Evolutionary conservation across 2,113 vertebrate species (phyloP).

Genomic region (Psophia crepitans): DNA sequence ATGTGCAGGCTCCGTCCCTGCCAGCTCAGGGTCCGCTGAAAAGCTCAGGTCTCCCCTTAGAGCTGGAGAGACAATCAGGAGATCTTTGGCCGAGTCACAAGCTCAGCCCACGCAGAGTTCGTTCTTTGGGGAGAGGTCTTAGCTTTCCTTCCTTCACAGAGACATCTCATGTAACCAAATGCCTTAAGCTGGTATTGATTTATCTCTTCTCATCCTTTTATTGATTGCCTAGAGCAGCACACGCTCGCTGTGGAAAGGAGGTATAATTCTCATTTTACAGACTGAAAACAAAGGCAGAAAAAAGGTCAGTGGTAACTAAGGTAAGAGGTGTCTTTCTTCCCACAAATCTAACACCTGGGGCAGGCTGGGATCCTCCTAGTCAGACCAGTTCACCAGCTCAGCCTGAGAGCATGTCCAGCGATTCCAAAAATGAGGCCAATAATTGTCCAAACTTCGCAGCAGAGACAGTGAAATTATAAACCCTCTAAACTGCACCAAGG

Average conservation of each 20-base stretch:
- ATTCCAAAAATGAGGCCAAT: background rate
- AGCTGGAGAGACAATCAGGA: background rate
- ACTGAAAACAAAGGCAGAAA: background rate
- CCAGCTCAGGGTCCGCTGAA: background rate
- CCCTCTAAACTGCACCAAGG: background rate
- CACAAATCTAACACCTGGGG: background rate
- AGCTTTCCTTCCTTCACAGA: background rate
- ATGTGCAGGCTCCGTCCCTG: background rate
- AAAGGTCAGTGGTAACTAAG: slow-evolving; percentile 21
- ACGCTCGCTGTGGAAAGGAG: background rate
- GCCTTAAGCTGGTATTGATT: slow-evolving; percentile 34
- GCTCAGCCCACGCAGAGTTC: background rate
- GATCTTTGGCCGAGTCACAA: background rate
- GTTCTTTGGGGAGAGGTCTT: background rate
- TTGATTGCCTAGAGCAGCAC: slow-evolving; percentile 5
- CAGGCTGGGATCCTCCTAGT: background rate
- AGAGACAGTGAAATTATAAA: background rate
- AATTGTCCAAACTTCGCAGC: background rate
- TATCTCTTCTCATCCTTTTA: background rate
- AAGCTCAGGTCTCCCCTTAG: background rate
- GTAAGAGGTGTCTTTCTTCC: background rate
- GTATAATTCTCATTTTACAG: slow-evolving; percentile 2
- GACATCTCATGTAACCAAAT: background rate
- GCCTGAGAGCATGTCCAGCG: background rate
- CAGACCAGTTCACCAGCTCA: background rate